Base-by-base conservation (phyloP, 2,888 invertebrate genomes). In the Andricus quercusramuli region DNA sequence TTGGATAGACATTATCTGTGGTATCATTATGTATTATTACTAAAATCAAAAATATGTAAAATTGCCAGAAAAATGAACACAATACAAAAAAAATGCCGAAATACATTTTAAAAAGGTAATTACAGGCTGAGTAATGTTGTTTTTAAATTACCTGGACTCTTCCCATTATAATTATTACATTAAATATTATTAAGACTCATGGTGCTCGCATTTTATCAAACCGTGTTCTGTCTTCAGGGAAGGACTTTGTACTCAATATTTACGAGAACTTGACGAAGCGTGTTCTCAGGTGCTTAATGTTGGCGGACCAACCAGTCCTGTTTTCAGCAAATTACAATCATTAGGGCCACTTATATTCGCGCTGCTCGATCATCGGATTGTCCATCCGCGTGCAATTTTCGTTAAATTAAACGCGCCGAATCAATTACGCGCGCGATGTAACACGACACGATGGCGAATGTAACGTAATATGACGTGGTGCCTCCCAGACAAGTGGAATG, bases 361-460 rank as follows among this genome's bases (percentile, higher is more conserved):
- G 86, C 83, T 79, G 78, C 83, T 80, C 88, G 86, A 88, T 89
- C 88, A 85, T 87, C 87, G 85, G 85, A 88, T 86, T 89, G 89
- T 89, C 88, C 87, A 87, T 87, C 85, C 86, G 86, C 56, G 86
- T 85, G 89, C 88, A 91, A 91, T 91, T 91, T 91, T 89, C 90
- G 89, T 90, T 88, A 90, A 91, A 91, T 91, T 91, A 91, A 91
- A 90, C 90, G 91, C 85, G 85, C 89, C 89, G 89, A 91, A 91
- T 92, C 90, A 91, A 92, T 92, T 91, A 90, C 90, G 81, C 79
- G 78, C 82, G 83, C 84, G 82, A 82, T 78, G 81, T 81, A 82
- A 83, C 78, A 81, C 67, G 78, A 77, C 78, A 77, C 79, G 78
- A 78, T 82, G 81, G 82, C 79, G 80, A 77, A 78, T 79, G 76